Percentiles rank a stretch among this genome's conserved stretches.
Conservation (phyloP, 2,113 vertebrate genomes). For the Zosterops lateralis region DNA sequence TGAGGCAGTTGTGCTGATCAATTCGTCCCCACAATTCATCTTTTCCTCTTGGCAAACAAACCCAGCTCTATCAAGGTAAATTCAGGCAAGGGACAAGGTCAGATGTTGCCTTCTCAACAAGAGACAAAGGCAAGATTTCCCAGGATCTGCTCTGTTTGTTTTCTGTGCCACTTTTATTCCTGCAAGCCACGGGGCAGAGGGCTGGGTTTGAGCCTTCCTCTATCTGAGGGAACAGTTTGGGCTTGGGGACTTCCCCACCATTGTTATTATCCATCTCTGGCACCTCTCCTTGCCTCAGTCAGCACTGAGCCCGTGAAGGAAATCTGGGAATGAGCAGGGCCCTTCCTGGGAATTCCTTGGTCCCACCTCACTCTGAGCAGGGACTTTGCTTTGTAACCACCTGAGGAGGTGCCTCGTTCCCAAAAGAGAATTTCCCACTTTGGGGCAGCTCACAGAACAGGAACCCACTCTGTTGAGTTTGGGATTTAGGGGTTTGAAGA, state of each 20-base stretch:
- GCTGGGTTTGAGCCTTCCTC: not conserved
- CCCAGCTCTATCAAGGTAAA: not conserved
- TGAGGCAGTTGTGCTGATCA: not conserved
- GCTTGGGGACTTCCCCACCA: rapidly evolving
- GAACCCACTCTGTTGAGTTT: not conserved
- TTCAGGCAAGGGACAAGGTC: not conserved
- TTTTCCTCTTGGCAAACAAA: not conserved
- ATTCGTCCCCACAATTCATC: not conserved
- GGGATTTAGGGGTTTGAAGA: not conserved
- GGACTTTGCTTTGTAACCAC: not conserved
- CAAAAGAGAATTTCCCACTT: not conserved
- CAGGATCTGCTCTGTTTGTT: not conserved
- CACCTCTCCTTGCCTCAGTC: not conserved
- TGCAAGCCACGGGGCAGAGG: not conserved
- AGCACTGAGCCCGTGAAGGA: not conserved
- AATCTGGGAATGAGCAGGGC: rapidly evolving
- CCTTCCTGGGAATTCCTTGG: rapidly evolving
- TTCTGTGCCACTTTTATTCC: not conserved
- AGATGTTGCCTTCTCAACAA: not conserved
- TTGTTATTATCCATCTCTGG: not conserved
- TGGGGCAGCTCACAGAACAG: not conserved
- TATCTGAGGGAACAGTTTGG: not conserved
- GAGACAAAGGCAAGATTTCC: not conserved
- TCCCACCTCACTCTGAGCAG: not conserved
- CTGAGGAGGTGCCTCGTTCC: not conserved